These are phyloP conservation scores for Plectrocnemia conspersa DNA, from an alignment of 1,140 invertebrate species.

Conservation along the genomic window DNA sequence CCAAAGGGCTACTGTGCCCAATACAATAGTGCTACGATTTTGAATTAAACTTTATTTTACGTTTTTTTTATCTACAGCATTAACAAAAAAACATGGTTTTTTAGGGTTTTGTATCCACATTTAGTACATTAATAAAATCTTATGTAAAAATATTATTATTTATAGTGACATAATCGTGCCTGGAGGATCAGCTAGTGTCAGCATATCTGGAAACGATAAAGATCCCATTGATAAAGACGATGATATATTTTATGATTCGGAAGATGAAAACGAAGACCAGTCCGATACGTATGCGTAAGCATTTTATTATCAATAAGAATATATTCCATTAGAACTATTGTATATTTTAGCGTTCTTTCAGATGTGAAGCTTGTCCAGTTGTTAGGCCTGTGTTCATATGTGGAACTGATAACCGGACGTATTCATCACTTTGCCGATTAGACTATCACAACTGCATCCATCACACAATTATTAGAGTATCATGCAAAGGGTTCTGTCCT, in stretches of 20 bases:
- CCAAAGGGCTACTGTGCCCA: no score
- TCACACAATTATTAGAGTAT: slow-evolving; percentile 64
- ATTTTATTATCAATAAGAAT: slow-evolving; percentile 6
- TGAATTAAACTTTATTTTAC: no score
- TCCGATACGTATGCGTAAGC: slow-evolving; percentile 48
- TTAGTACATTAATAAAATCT: no score
- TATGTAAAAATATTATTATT: slow-evolving; percentile 24
- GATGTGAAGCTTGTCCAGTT: slow-evolving; percentile 75
- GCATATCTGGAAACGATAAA: slow-evolving; percentile 26
- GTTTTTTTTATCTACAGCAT: no score
- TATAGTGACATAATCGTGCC: slow-evolving; percentile 63
- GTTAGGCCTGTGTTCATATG: slow-evolving; percentile 77
- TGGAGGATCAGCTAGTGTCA: slow-evolving; percentile 38
- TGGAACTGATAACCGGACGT: slow-evolving; percentile 87
- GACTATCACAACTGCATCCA: slow-evolving; percentile 92
- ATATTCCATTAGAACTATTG: slow-evolving; percentile 5
- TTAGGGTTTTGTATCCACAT: no score
- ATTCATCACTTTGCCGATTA: slow-evolving; percentile 82
- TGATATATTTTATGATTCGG: slow-evolving; percentile 68
- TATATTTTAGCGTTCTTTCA: no score
- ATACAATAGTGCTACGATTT: no score
- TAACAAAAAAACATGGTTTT: no score
- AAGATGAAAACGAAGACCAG: slow-evolving; percentile 62
- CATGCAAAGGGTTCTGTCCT: slow-evolving; percentile 85
- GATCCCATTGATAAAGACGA: slow-evolving; percentile 55